These are phyloP conservation scores for Lutjanus argentimaculatus DNA, from an alignment of 2,797 vertebrate genomes.

Conservation along the genomic window DNA sequence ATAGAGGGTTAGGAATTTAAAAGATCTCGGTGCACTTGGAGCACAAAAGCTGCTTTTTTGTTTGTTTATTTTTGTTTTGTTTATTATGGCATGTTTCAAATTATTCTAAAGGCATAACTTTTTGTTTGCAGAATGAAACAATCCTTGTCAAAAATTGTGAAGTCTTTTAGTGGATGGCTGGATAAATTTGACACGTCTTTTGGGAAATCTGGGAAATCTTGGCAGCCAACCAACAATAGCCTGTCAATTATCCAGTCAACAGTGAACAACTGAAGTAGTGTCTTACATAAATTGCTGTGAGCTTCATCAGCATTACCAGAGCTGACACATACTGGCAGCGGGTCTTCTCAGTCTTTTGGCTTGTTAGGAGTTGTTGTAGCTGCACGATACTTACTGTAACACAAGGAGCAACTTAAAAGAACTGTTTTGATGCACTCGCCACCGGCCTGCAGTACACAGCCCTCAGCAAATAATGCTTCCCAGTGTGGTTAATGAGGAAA, in stretches of 20 bases:
- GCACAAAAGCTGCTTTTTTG: slow-evolving; percentile 28
- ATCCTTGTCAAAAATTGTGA: slow-evolving; percentile 65
- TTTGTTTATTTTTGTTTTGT: slow-evolving; percentile 9
- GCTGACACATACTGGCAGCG: slow-evolving; percentile 56
- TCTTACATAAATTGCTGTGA: slow-evolving; percentile 67
- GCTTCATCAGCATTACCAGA: slow-evolving; percentile 64
- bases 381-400: slow-evolving; percentile 40
- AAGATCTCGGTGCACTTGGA: background rate
- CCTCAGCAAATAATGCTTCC: slow-evolving; percentile 72
- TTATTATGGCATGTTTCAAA: slow-evolving; percentile 44
- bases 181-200: slow-evolving; percentile 64
- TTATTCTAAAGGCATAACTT: slow-evolving; percentile 38
- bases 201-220: slow-evolving; percentile 58
- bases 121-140: slow-evolving; percentile 58
- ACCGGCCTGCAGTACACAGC: slow-evolving; percentile 64
- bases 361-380: slow-evolving; percentile 61
- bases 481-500: slow-evolving; percentile 76
- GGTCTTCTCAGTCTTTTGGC: slow-evolving; percentile 51
- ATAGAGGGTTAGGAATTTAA: background rate
- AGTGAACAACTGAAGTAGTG: slow-evolving; percentile 48
- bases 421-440: slow-evolving; percentile 72
- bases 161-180: slow-evolving; percentile 35
- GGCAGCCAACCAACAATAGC: slow-evolving; percentile 66
- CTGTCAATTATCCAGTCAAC: slow-evolving; percentile 76
- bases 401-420: slow-evolving; percentile 70